Evolutionary conservation across 1,140 invertebrate genomes (phyloP), one percentile per base, ranked within the genome.

Genomic region (Stratiolaelaps scimitus): DNA sequence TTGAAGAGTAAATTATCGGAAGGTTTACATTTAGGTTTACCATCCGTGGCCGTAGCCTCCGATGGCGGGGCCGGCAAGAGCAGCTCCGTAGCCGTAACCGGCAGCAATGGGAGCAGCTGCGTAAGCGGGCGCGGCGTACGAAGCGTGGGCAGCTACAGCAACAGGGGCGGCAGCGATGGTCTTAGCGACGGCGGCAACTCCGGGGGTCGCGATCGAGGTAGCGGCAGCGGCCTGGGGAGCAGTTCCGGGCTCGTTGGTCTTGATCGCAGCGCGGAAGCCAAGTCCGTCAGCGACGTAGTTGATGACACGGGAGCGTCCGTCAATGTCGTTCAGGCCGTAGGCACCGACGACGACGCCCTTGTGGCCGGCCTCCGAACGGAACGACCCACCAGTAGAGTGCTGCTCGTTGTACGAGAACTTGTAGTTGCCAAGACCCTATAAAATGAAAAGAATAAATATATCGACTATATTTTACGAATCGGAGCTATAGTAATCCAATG

Each of bases 341-440:
- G 70, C 70, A 6, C 72, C 72, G 28, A 70, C 68, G 23, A 70
- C 67, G 20, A 72, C 70, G 20, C 70, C 68, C 7, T 66, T 53
- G 45, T 66, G 64, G 10, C 71, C 71, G 64, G 45, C 67, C 67
- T 71, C 72, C 4, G 67, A 40, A 44, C 73, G 46, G 66, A 68
- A 70, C 43, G 68, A 70, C 30, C 73, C 72, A n/a, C 71, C 73
- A 43, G 74, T 74, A 0, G 71, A 68, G 66, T 74, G 72, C 44
- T 71, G 67, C 67, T 72, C 71, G 43, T 73, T 72, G 67, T 72
- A 73, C n/a, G 69, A 68, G 48, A 73, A 73, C 65, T 71, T 70
- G 56, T 73, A 73, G 65, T 73, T 73, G 10, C 72, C 72, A 17
- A 67, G 15, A 17, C 53, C 53, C 53, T 60, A 15, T 20, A 26